phyloP scores from a whole-genome alignment of 2,113 vertebrate genomes.

The Perca schrenkii region DNA sequence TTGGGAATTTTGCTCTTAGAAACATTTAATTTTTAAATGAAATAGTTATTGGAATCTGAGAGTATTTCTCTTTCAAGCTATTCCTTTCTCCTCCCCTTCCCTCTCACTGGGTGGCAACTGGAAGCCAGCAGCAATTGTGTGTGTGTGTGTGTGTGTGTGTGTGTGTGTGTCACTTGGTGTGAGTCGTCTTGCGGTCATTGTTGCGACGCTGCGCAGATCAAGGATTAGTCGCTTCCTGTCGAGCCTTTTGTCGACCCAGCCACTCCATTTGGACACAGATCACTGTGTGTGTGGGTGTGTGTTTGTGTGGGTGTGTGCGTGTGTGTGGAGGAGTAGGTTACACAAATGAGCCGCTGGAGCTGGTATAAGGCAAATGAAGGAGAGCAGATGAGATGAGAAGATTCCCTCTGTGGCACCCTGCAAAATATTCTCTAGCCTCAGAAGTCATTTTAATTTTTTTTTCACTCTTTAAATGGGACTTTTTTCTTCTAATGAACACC shows the following conservation, averaged over 20 bases:
- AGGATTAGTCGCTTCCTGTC: constrained; percentile 87
- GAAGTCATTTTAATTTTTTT: constrained; percentile 41
- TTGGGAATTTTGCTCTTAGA: neutral
- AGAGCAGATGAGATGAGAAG: constrained; percentile 69
- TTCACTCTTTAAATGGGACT: neutral
- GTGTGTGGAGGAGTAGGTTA: constrained; percentile 39
- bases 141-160: neutral
- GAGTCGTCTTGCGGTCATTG: constrained; percentile 76
- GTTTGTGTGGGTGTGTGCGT: constrained; percentile 37
- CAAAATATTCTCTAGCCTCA: constrained; percentile 18
- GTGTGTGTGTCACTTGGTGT: constrained; percentile 53
- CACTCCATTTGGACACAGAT: constrained; percentile 75
- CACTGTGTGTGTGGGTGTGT: constrained; percentile 33
- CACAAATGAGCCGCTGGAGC: constrained; percentile 71
- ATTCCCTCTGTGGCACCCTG: constrained; percentile 18
- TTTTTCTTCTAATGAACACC: neutral
- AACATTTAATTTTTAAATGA: neutral
- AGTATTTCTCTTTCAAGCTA: neutral
- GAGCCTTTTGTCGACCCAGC: constrained; percentile 81
- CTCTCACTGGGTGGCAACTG: constrained; percentile 73
- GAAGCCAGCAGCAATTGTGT: constrained; percentile 64
- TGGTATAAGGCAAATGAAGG: constrained; percentile 75
- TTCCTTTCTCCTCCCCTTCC: constrained; percentile 23
- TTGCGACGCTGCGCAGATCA: constrained; percentile 81
- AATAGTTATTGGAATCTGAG: neutral